A percentile compares a stretch with the other conserved stretches of the same genome.
These are phyloP conservation scores for Thereva nobilitata DNA, from an alignment of 2,888 invertebrate genomes.

Conservation along the genomic window DNA sequence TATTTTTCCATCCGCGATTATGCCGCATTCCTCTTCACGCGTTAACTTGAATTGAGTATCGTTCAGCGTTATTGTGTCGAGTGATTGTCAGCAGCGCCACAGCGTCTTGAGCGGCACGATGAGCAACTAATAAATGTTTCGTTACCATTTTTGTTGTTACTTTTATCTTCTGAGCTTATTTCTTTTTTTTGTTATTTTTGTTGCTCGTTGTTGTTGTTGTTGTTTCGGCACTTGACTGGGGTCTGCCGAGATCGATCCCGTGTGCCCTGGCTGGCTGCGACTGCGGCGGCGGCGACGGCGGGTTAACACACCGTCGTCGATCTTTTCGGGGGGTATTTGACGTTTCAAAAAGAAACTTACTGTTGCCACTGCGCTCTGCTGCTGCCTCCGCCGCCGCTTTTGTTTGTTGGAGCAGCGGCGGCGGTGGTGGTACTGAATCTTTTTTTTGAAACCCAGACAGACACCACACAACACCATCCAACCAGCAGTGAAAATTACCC, in stretches of 20 bases:
- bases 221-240: slow-evolving; percentile 26
- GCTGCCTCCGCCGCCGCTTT: not conserved
- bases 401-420: slow-evolving; percentile 11
- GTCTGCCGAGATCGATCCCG: slow-evolving; percentile 14
- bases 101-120: slow-evolving; percentile 1
- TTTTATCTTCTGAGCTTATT: slow-evolving; percentile 3
- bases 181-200: slow-evolving; percentile 1
- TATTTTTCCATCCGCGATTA: slow-evolving; percentile 6
- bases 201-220: no score
- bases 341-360: not conserved
- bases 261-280: no score
- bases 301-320: no score
- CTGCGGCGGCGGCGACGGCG: no score
- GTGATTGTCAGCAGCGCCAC: slow-evolving; percentile 33
- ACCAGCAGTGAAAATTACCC: slow-evolving; percentile 37
- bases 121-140: slow-evolving; percentile 12
- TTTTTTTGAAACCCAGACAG: not conserved
- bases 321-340: slow-evolving; percentile 14
- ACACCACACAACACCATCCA: no score
- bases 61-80: slow-evolving; percentile 8
- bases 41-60: slow-evolving; percentile 16
- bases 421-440: slow-evolving; percentile 27
- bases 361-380: not conserved
- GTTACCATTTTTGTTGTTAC: slow-evolving; percentile 18
- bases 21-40: slow-evolving; percentile 30